phyloP scores from a whole-genome alignment of 1,140 invertebrate genomes.

The Drosophila teissieri region DNA sequence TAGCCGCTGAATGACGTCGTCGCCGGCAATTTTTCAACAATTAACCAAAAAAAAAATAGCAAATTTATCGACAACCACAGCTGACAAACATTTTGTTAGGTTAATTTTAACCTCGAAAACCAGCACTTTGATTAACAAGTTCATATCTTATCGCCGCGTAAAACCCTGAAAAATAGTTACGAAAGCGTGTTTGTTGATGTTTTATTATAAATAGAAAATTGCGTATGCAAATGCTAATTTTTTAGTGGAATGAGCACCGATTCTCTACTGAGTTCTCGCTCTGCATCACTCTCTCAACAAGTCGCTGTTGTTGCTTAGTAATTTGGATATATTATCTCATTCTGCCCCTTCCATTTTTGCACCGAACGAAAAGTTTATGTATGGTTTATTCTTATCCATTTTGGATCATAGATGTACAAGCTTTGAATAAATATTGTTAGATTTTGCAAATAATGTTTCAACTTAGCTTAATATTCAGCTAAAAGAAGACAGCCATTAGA shows the following conservation, averaged over 20 bases:
- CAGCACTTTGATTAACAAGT: constrained; percentile 28
- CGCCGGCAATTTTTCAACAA: constrained; percentile 54
- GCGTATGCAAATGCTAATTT: constrained; percentile 80
- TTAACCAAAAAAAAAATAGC: constrained; percentile 47
- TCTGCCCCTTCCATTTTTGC: constrained; percentile 33
- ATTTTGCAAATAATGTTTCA: too few species aligned
- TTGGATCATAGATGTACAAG: not conserved
- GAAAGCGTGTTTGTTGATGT: constrained; percentile 67
- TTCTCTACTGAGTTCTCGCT: constrained; percentile 2
- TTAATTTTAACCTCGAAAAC: constrained; percentile 17
- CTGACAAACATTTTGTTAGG: constrained; percentile 39
- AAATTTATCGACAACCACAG: constrained; percentile 24
- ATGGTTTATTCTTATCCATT: not conserved
- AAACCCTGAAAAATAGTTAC: constrained; percentile 58
- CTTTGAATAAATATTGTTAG: not conserved
- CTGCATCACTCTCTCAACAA: constrained; percentile 50
- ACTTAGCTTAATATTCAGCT: too few species aligned
- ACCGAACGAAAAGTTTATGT: constrained; percentile 3
- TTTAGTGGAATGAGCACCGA: constrained; percentile 25
- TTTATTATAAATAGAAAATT: constrained; percentile 84
- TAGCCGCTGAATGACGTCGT: constrained; percentile 53
- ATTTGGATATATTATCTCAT: constrained; percentile 73
- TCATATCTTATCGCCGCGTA: constrained; percentile 34
- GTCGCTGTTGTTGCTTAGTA: constrained; percentile 79
- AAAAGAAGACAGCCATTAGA: not conserved